These are phyloP conservation scores for Aphelocoma californica DNA, from an alignment of 2,797 vertebrate genomes.

Conservation along the genomic window DNA sequence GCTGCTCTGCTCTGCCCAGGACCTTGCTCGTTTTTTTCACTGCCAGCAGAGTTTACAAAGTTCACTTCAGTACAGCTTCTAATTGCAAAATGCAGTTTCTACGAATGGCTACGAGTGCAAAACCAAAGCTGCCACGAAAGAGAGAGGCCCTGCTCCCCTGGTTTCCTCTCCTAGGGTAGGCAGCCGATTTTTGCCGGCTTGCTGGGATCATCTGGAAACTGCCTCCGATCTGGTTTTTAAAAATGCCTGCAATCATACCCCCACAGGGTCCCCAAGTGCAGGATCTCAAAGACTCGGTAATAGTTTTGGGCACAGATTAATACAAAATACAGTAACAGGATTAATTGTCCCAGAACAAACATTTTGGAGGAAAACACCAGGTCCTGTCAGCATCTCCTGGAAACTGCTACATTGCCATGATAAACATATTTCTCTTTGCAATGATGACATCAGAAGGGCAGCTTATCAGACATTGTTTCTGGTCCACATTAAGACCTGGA, in stretches of 20 bases:
- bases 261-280: neutral
- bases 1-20: neutral
- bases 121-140: neutral
- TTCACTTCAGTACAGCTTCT: neutral
- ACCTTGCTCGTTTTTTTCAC: rapidly evolving
- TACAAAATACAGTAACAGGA: neutral
- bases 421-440: neutral
- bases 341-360: neutral
- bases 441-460: neutral
- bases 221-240: neutral
- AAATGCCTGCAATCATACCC: neutral
- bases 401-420: neutral
- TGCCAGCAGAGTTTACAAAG: neutral
- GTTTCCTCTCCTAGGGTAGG: neutral
- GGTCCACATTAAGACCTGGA: neutral
- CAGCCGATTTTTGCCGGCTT: neutral
- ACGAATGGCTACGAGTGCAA: neutral
- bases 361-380: neutral
- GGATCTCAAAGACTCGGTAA: neutral
- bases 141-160: neutral
- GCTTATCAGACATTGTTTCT: neutral
- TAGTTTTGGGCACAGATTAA: rapidly evolving
- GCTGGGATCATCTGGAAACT: neutral
- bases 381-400: neutral
- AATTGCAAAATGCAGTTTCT: neutral